Conservation (phyloP, 2,888 invertebrate species). For the Aproaerema taeniolella region DNA sequence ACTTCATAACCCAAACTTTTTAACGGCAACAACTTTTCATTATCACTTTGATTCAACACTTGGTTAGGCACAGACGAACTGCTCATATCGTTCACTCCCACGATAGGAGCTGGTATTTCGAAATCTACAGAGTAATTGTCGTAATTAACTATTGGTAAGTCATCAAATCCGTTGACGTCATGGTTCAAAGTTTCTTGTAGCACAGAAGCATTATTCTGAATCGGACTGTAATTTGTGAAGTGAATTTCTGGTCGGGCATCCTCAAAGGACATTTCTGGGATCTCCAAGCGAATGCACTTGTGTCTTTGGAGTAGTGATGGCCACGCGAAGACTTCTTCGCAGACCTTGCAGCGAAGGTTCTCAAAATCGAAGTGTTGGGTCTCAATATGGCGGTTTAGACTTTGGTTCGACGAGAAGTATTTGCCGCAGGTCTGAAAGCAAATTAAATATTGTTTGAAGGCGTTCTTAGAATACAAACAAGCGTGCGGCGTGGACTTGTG, state of each 20-base stretch:
- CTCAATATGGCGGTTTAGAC: constrained; percentile 47
- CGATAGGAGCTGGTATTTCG: constrained; percentile 58
- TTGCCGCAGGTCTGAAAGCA: constrained; percentile 56
- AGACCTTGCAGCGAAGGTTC: constrained; percentile 40
- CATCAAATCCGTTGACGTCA: constrained; percentile 35
- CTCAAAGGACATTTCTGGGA: constrained; percentile 49
- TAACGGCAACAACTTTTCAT: constrained; percentile 16
- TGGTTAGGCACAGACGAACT: constrained; percentile 8
- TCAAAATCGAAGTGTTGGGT: constrained; percentile 36
- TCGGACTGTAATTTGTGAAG: constrained; percentile 35
- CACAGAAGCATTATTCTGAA: not conserved
- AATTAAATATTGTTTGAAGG: not conserved
- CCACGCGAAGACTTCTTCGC: constrained; percentile 59
- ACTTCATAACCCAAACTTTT: constrained; percentile 45
- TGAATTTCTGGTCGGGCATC: constrained; percentile 52
- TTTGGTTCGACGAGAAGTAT: constrained; percentile 44
- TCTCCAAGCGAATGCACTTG: constrained; percentile 44
- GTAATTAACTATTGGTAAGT: constrained; percentile 34
- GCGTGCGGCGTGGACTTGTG: too few species aligned
- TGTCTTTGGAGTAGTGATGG: constrained; percentile 46
- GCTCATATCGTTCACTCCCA: constrained; percentile 42
- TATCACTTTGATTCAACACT: not conserved
- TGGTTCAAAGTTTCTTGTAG: not conserved
- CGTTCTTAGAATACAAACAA: too few species aligned
- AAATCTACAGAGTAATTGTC: constrained; percentile 51